A percentile compares a stretch with the other conserved stretches of the same genome.
Evolutionary conservation across 2,113 vertebrate species (phyloP).

Genomic region (Pedetes capensis): DNA sequence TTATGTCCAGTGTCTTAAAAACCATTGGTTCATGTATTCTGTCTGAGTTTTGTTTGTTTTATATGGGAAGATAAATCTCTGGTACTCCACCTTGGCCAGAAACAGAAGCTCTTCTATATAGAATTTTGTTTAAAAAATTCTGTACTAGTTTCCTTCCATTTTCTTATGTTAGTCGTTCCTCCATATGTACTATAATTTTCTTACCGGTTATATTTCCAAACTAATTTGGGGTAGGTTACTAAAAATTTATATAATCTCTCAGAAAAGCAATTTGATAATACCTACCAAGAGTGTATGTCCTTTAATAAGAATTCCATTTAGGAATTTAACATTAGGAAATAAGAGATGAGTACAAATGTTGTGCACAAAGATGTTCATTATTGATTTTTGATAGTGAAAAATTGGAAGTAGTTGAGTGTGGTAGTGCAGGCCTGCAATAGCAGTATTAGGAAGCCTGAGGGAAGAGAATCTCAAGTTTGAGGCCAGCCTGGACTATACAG

Average conservation of each 20-base stretch:
- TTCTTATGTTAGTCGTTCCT: neutral
- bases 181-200: neutral
- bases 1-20: neutral
- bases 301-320: neutral
- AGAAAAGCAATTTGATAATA: slow-evolving; percentile 18
- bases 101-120: neutral
- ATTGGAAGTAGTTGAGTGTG: neutral
- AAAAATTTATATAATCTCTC: neutral
- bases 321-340: neutral
- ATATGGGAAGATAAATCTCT: neutral
- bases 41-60: slow-evolving; percentile 7
- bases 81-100: neutral
- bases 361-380: neutral
- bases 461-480: neutral
- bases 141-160: neutral
- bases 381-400: neutral
- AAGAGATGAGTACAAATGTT: neutral
- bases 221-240: neutral
- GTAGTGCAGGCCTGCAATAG: neutral
- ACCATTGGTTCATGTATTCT: neutral
- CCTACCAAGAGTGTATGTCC: neutral
- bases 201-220: neutral
- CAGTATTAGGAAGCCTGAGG: neutral
- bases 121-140: slow-evolving; percentile 1
- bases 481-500: neutral